phyloP scores from a whole-genome alignment of 2,797 vertebrate genomes.

The Eulemur albifrons region DNA sequence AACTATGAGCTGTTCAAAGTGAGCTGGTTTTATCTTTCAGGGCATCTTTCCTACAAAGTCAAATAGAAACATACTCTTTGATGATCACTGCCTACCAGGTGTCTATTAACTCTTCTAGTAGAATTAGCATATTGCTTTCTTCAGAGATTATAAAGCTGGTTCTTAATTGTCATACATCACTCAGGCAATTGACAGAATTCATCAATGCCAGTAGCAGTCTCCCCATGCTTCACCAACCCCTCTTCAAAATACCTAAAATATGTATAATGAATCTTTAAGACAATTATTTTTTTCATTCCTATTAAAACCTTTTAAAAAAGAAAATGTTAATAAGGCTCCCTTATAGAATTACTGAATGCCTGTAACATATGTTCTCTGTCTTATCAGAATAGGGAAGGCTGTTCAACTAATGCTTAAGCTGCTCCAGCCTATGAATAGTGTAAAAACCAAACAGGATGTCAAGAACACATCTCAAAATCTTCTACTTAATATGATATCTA shows the following conservation, averaged over 20 bases:
- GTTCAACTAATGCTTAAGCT: neutral
- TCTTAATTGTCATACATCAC: neutral
- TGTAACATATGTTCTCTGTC: neutral
- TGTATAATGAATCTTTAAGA: neutral
- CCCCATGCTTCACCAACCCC: neutral
- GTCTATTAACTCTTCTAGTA: neutral
- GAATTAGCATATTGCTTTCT: neutral
- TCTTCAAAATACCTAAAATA: neutral
- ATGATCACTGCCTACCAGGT: neutral
- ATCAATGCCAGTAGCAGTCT: neutral
- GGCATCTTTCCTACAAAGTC: neutral
- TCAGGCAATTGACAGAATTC: neutral
- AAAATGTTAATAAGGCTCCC: neutral
- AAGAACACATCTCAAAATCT: conserved; percentile 48
- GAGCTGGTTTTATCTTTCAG: conserved; percentile 12
- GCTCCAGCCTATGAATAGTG: conserved; percentile 10
- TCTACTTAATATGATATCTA: conserved; percentile 68
- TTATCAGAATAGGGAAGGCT: neutral
- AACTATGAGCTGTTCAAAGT: neutral
- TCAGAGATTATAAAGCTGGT: neutral
- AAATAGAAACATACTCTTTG: neutral
- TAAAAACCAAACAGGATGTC: conserved; percentile 59
- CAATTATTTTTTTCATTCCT: neutral
- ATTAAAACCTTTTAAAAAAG: neutral
- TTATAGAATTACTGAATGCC: neutral